A percentile compares a stretch with the other conserved stretches of the same genome.
phyloP scores from a whole-genome alignment of 2,888 invertebrate species.

The Caenorhabditis sulstoni region DNA sequence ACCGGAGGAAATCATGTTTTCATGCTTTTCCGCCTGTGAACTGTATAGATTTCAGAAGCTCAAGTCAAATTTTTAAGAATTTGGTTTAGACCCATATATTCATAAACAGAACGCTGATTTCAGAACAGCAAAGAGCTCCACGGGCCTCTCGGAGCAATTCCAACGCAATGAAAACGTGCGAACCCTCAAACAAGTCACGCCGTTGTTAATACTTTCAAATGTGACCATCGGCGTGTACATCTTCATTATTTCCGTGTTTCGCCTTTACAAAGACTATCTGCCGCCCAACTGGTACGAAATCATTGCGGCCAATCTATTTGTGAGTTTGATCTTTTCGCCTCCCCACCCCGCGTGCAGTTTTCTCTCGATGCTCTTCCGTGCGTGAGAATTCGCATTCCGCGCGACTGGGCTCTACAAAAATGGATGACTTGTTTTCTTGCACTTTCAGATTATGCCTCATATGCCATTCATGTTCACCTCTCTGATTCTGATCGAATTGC shows the following conservation, averaged over 20 bases:
- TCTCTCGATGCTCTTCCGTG: too few relatives aligned
- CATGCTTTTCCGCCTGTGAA: too few relatives aligned
- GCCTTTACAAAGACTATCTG: slow-evolving; percentile 27
- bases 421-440: too few relatives aligned
- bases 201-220: slow-evolving; percentile 25
- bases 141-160: slow-evolving; percentile 41
- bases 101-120: too few relatives aligned
- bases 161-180: slow-evolving; percentile 50
- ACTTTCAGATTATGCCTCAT: slow-evolving; percentile 53
- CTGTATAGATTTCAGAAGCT: too few relatives aligned
- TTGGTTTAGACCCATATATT: too few relatives aligned
- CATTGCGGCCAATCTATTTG: slow-evolving; percentile 49
- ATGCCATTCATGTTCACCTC: slow-evolving; percentile 53
- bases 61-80: too few relatives aligned
- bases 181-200: slow-evolving; percentile 35
- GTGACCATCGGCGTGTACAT: slow-evolving; percentile 49
- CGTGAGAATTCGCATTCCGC: background rate
- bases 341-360: too few relatives aligned
- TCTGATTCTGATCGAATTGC: slow-evolving; percentile 25
- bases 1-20: too few relatives aligned
- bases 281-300: slow-evolving; percentile 51
- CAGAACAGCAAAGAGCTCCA: slow-evolving; percentile 26
- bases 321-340: slow-evolving; percentile 13
- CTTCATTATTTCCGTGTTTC: slow-evolving; percentile 40
- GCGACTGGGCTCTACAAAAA: too few relatives aligned